phyloP scores from a whole-genome alignment of 2,888 invertebrate species.

The Lacanobia wlatinum region DNA sequence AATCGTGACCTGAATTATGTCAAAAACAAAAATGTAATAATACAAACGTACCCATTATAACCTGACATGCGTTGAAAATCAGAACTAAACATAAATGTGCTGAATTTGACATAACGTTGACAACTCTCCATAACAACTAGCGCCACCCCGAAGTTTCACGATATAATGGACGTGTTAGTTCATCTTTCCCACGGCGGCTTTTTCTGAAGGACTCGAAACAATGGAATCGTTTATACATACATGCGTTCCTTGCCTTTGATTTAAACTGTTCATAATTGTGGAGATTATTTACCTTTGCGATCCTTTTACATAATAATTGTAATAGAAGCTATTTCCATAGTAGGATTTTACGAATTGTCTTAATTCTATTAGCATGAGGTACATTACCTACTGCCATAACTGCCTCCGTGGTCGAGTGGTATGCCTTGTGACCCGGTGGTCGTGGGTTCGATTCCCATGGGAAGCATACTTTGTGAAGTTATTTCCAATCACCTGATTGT shows the following conservation, averaged over 20 bases:
- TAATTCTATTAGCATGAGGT: too few relatives aligned
- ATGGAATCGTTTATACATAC: conserved; percentile 44
- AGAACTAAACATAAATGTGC: neutral
- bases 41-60: conserved; percentile 1
- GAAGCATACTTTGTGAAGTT: too few relatives aligned
- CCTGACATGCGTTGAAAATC: neutral
- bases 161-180: neutral
- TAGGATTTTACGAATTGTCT: too few relatives aligned
- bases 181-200: conserved; percentile 53
- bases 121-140: neutral
- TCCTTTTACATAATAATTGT: too few relatives aligned
- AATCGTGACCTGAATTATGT: conserved; percentile 45
- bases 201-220: conserved; percentile 40
- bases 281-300: neutral
- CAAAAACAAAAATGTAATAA: conserved; percentile 10
- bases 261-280: conserved; percentile 51
- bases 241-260: conserved; percentile 50
- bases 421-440: too few relatives aligned
- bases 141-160: conserved; percentile 8
- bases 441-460: too few relatives aligned
- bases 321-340: too few relatives aligned
- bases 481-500: too few relatives aligned
- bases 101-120: neutral
- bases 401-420: too few relatives aligned
- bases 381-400: too few relatives aligned